Conservation (phyloP, 2,113 vertebrate genomes). For the Malurus elegans region DNA sequence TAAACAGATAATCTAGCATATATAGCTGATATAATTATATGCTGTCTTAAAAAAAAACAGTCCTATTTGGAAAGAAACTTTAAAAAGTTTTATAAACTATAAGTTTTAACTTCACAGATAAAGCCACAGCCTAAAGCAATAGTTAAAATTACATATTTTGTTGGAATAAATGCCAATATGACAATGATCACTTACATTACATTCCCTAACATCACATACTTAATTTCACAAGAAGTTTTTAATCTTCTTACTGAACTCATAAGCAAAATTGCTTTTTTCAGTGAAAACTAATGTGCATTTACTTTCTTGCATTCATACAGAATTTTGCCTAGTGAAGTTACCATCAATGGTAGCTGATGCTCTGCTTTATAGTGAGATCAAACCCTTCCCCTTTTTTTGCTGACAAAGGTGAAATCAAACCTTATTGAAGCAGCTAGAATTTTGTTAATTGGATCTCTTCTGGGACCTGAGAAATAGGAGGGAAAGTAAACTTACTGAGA, state of each 20-base stretch:
- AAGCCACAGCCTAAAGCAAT: background rate
- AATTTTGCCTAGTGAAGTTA: background rate
- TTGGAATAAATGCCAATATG: background rate
- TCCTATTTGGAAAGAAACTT: background rate
- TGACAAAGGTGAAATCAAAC: background rate
- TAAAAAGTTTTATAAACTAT: background rate
- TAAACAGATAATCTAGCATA: background rate
- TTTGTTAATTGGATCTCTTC: background rate
- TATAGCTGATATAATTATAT: background rate
- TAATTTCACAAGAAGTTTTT: background rate
- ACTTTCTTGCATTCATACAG: background rate
- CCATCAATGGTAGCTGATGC: background rate
- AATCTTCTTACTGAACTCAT: background rate
- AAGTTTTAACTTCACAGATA: background rate
- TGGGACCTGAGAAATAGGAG: background rate
- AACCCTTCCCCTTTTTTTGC: background rate
- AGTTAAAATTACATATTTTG: background rate
- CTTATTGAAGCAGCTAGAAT: background rate
- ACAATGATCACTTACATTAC: background rate
- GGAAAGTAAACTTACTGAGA: background rate
- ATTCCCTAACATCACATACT: background rate
- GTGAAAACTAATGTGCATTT: background rate
- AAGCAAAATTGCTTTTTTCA: background rate
- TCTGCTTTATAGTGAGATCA: background rate
- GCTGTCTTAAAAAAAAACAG: background rate